phyloP scores from a whole-genome alignment of 2,888 invertebrate genomes.

The Nomada ruficornis region DNA sequence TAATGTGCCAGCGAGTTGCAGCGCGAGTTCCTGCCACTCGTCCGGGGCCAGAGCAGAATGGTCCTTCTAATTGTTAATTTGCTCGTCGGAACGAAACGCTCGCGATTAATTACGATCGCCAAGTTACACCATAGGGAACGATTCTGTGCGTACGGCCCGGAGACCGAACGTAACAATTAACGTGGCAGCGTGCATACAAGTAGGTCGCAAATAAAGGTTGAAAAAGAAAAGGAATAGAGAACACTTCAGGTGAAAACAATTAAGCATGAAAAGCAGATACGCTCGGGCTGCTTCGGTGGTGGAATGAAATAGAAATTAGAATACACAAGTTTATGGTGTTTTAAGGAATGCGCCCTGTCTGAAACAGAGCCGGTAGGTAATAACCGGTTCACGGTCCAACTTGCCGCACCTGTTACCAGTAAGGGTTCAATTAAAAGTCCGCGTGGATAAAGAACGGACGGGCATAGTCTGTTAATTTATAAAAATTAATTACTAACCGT shows the following conservation, averaged over 20 bases:
- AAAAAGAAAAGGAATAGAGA: not conserved
- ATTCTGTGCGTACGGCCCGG: not conserved
- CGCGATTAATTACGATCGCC: conserved; percentile 38
- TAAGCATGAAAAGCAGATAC: conserved; percentile 44
- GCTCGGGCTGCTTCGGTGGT: not conserved
- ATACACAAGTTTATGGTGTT: conserved; percentile 48
- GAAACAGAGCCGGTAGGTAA: conserved; percentile 51
- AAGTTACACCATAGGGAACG: conserved; percentile 12
- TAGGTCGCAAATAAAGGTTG: not conserved
- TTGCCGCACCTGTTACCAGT: conserved; percentile 59
- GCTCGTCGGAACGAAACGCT: conserved; percentile 25
- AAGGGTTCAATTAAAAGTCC: conserved; percentile 59
- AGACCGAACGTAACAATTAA: conserved; percentile 30
- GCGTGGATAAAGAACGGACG: conserved; percentile 23
- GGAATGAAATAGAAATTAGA: conserved; percentile 59
- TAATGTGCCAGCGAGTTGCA: not conserved
- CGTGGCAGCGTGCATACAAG: not conserved
- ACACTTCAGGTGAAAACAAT: conserved; percentile 47
- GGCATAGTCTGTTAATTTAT: conserved; percentile 43
- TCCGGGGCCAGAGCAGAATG: not conserved
- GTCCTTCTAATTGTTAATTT: conserved; percentile 36
- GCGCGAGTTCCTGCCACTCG: conserved; percentile 11
- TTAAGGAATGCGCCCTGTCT: conserved; percentile 54
- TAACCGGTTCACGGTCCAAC: conserved; percentile 50
- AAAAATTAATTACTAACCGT: conserved; percentile 24